Evolutionary conservation across 2,888 invertebrate species (phyloP), one percentile per base, ranked within the genome.

Genomic region (Lacanobia wlatinum): DNA sequence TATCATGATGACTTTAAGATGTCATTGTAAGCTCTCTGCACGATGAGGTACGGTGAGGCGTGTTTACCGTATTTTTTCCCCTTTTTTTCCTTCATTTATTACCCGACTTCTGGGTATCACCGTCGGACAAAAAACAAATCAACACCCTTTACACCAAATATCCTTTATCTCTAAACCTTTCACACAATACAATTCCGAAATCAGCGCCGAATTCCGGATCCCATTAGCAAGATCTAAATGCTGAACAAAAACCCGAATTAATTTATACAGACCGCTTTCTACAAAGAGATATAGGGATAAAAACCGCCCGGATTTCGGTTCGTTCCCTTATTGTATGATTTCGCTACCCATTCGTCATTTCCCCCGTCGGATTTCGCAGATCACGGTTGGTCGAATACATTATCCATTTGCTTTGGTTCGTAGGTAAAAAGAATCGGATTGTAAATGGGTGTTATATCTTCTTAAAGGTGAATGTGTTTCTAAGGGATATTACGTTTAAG

Each of bases 251-350:
- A 82, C 77, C 81, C 78, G 83, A 87, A 88, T 88, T 87, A 87
- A 83, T 88, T 83, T 81, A 75, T 78, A 82, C 80, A 73, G 77
- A 84, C 84, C 82, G 78, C 74, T 63, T 78, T 55, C 72, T 66
- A 83, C 83, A 83, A 84, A 84, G 82, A 84, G 82, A 87, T 85
- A 82, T 82, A 64, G 53, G 78, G 77, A 78, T 78, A 78, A 78
- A 78, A 79, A 71, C 65, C 71, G 63, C 78, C 71, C 80, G 82
- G 86, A 88, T 75, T 73, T 83, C 76, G 85, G 87, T 77, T 87
- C 89, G 87, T 90, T 91, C 91, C 91, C 91, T 91, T 91, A 92
- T 92, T 92, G 91, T 92, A 85, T 89, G 90, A 91, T 90, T 90
- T 87, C 87, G 86, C 87, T 84, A 86, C 84, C 87, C 92, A 92